Evolutionary conservation across 2,888 invertebrate species (phyloP).

Genomic region (Tridacna gigas): DNA sequence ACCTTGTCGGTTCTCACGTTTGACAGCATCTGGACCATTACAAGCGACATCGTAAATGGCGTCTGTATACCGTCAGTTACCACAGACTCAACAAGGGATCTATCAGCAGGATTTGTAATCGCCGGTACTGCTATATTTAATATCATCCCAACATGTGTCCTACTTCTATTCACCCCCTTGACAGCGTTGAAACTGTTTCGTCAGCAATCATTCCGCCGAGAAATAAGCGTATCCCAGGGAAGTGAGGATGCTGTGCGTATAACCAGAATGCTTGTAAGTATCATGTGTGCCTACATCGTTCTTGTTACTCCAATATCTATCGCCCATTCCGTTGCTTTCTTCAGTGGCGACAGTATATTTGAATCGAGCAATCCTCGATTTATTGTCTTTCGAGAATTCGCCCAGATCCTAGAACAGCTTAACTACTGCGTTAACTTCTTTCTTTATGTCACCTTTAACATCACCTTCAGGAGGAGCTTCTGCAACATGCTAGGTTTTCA

Average conservation of each 20-base stretch:
- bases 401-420: constrained; percentile 68
- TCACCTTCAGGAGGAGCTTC: constrained; percentile 48
- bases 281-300: constrained; percentile 68
- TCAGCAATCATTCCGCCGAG: constrained; percentile 27
- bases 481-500: constrained; percentile 20
- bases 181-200: constrained; percentile 52
- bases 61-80: constrained; percentile 36
- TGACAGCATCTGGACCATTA: constrained; percentile 61
- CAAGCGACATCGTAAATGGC: constrained; percentile 55
- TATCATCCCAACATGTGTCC: constrained; percentile 61
- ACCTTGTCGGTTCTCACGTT: constrained; percentile 34
- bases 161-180: constrained; percentile 63
- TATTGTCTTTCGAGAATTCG: constrained; percentile 66
- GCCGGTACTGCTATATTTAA: constrained; percentile 57
- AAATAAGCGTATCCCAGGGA: constrained; percentile 21
- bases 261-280: constrained; percentile 71
- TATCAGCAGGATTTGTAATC: constrained; percentile 49
- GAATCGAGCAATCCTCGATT: constrained; percentile 56
- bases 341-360: constrained; percentile 63
- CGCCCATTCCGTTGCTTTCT: constrained; percentile 66
- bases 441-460: constrained; percentile 66
- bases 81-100: constrained; percentile 21
- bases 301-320: constrained; percentile 69
- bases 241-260: constrained; percentile 51
- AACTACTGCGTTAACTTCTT: constrained; percentile 76